Evolutionary conservation across 2,888 invertebrate species (phyloP), one percentile per base, ranked within the genome.

Genomic region (Lepas anatifera): DNA sequence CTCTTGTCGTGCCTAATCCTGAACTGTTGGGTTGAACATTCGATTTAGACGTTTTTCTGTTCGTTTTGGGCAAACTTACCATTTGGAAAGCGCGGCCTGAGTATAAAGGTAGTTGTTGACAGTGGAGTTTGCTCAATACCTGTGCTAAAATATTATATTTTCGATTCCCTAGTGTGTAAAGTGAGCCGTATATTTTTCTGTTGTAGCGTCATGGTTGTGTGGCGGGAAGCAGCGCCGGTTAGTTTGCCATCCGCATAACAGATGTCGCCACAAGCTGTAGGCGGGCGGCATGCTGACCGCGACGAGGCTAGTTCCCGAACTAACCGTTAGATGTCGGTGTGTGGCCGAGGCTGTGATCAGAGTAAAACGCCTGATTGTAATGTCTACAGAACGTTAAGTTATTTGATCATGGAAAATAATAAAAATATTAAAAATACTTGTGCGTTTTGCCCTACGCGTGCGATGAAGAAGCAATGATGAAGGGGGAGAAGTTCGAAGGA

Each of bases 381-480:
- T 64, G 64, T 64, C 64, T 64, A 64, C 64, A 64, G 64, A 64
- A 64, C 39, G 64, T 64, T 64, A 64, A 64, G 64, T 64, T 64
- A 64, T 64, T 64, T 64, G 37, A 64, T 39, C 37, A 39, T 58
- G 37, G 64, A 64, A 64, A 64, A 64, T 39, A 64, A 64, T 64
- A 64, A 64, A 64, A 64, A 64, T 64, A n/a, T 39, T 39, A 25
- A 64, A 64, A 64, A 64, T 64, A 64, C 13, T 16, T 0, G 7
- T 3, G 11, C 22, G 52, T 52, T 52, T 50, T 4, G 6, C n/a
- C 25, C 48, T 48, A 7, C n/a, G n/a, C n/a, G n/a, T n/a, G n/a
- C n/a, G n/a, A n/a, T n/a, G n/a, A n/a, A n/a, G n/a, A n/a, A n/a
- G n/a, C n/a, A n/a, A n/a, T n/a, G n/a, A n/a, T n/a, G n/a, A n/a